Evolutionary conservation across 2,113 vertebrate species (phyloP).

Genomic region (Pungitius pungitius): DNA sequence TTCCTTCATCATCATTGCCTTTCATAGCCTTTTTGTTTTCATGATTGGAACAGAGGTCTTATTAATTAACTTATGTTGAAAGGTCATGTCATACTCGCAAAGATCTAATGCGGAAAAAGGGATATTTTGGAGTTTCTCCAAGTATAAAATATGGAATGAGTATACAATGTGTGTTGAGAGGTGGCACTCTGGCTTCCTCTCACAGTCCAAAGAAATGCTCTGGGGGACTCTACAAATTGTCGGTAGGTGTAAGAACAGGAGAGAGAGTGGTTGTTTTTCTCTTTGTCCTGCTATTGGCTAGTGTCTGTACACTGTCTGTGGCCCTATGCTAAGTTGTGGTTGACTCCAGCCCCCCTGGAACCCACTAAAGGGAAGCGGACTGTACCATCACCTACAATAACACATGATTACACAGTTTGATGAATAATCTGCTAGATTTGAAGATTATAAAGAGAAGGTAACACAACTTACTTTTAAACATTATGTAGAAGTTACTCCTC

Average conservation of each 20-base stretch:
- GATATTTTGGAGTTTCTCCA: constrained; percentile 8
- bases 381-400: not conserved
- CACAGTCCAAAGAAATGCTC: no score
- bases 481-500: constrained; percentile 5
- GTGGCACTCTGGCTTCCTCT: no score
- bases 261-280: no score
- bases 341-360: no score
- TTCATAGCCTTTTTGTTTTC: constrained; percentile 1
- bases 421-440: not conserved
- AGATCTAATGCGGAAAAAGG: not conserved
- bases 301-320: no score
- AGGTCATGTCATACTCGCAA: not conserved
- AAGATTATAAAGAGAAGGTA: not conserved
- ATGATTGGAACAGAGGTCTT: not conserved
- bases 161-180: not conserved
- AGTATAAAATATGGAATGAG: not conserved
- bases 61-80: not conserved
- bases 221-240: no score
- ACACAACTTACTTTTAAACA: constrained; percentile 27
- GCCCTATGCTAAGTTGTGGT: no score
- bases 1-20: not conserved
- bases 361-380: not conserved
- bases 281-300: no score
- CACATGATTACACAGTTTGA: not conserved
- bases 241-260: no score